phyloP scores from a whole-genome alignment of 1,140 invertebrate species.

The Heliconius melpomene region DNA sequence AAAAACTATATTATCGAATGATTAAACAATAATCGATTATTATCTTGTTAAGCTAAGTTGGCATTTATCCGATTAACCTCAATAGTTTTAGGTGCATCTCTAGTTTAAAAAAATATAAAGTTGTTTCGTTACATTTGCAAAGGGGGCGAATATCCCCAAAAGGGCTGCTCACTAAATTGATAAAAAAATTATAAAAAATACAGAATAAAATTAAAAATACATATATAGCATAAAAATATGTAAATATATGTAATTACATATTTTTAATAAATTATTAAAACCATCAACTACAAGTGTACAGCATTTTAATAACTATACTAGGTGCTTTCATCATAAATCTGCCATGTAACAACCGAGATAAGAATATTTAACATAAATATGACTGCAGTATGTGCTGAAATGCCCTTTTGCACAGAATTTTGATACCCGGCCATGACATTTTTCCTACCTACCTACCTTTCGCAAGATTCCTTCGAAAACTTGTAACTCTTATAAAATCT shows the following conservation, averaged over 20 bases:
- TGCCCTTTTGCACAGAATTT: slow-evolving; percentile 49
- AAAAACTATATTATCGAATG: not conserved
- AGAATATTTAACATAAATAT: slow-evolving; percentile 27
- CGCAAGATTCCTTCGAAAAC: slow-evolving; percentile 55
- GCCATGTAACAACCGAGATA: slow-evolving; percentile 22
- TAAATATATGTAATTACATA: not conserved
- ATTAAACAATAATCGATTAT: not conserved
- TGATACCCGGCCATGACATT: slow-evolving; percentile 64
- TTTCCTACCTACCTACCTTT: slow-evolving; percentile 46
- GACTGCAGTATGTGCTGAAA: slow-evolving; percentile 35
- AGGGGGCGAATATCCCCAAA: too few relatives aligned
- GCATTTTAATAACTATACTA: not conserved
- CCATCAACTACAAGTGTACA: not conserved
- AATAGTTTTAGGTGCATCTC: not conserved
- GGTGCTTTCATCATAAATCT: slow-evolving; percentile 18
- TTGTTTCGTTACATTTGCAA: too few relatives aligned
- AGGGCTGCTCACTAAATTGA: too few relatives aligned
- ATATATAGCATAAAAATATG: not conserved
- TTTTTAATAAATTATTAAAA: not conserved
- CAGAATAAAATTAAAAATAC: not conserved
- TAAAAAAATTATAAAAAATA: not conserved
- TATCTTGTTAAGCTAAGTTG: too few relatives aligned
- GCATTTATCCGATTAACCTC: not conserved
- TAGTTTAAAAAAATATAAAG: not conserved
- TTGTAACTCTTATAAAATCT: slow-evolving; percentile 59